A percentile compares a stretch with the other conserved stretches of the same genome.
phyloP scores from a whole-genome alignment of 2,888 invertebrate genomes.

The Eupithecia subfuscata region DNA sequence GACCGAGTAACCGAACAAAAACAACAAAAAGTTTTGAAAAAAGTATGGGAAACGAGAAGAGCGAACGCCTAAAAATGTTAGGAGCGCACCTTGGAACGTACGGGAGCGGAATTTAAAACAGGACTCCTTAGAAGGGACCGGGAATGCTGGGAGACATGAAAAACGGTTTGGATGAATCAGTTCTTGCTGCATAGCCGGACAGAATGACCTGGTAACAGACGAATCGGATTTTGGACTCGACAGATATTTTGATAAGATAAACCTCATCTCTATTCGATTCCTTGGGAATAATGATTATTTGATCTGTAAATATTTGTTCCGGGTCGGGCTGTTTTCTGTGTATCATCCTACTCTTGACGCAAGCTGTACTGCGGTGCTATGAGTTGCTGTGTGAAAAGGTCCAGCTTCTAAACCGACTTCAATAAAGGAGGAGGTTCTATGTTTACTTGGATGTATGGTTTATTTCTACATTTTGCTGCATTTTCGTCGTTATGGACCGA shows the following conservation, averaged over 20 bases:
- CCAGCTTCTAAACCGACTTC: too few relatives aligned
- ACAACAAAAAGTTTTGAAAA: slow-evolving; percentile 57
- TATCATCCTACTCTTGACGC: neutral
- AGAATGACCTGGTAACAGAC: slow-evolving; percentile 35
- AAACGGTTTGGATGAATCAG: slow-evolving; percentile 60
- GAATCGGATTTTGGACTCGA: neutral
- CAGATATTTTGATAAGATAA: neutral
- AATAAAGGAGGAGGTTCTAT: too few relatives aligned
- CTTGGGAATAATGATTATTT: neutral
- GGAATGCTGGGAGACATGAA: slow-evolving; percentile 62
- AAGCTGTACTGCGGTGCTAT: neutral
- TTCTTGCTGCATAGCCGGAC: slow-evolving; percentile 39
- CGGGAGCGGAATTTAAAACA: slow-evolving; percentile 80
- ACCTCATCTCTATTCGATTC: neutral
- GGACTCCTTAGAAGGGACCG: slow-evolving; percentile 69
- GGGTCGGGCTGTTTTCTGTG: neutral
- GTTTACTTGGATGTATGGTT: too few relatives aligned
- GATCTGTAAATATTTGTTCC: neutral
- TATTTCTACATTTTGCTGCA: too few relatives aligned
- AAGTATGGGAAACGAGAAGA: slow-evolving; percentile 71
- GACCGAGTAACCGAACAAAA: slow-evolving; percentile 44
- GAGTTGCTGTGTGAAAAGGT: neutral
- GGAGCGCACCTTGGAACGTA: slow-evolving; percentile 67
- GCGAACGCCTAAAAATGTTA: slow-evolving; percentile 77
- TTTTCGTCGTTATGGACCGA: too few relatives aligned